phyloP scores from a whole-genome alignment of 2,797 vertebrate genomes.

The Epinephelus awoara region DNA sequence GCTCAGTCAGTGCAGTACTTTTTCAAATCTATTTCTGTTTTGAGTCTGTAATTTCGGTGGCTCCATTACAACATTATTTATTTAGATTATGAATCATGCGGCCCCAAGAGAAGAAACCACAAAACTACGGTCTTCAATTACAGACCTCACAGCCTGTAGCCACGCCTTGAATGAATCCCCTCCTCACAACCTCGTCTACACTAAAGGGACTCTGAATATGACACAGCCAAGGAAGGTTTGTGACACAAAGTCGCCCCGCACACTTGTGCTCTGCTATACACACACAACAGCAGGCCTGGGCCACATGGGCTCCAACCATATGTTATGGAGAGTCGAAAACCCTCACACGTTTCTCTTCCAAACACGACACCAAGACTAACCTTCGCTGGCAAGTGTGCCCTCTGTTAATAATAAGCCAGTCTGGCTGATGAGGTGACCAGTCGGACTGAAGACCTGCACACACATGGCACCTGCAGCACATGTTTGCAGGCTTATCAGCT shows the following conservation, averaged over 20 bases:
- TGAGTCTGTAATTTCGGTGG: constrained; percentile 85
- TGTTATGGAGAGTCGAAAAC: constrained; percentile 34
- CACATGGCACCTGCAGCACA: constrained; percentile 6
- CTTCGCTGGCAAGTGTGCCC: constrained; percentile 5
- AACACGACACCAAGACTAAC: constrained; percentile 33
- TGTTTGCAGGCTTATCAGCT: constrained; percentile 45
- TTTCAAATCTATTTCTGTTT: constrained; percentile 81
- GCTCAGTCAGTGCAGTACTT: constrained; percentile 55
- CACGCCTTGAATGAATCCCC: constrained; percentile 79
- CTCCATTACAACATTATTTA: constrained; percentile 87
- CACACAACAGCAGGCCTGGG: constrained; percentile 27
- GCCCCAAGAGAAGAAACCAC: constrained; percentile 79
- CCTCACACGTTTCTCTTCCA: constrained; percentile 15
- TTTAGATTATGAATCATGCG: constrained; percentile 85
- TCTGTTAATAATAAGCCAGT: constrained; percentile 39
- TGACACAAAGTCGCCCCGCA: constrained; percentile 27
- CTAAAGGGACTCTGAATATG: constrained; percentile 61
- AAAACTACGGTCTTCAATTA: constrained; percentile 85
- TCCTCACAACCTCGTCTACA: constrained; percentile 64
- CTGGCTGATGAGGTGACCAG: constrained; percentile 12
- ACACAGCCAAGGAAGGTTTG: constrained; percentile 51
- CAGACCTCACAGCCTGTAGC: constrained; percentile 78
- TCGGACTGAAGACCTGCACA: constrained; percentile 28
- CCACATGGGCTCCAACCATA: constrained; percentile 52
- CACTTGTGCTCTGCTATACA: constrained; percentile 30